Evolutionary conservation across 2,888 invertebrate species (phyloP).

Genomic region (Lithophane socia): DNA sequence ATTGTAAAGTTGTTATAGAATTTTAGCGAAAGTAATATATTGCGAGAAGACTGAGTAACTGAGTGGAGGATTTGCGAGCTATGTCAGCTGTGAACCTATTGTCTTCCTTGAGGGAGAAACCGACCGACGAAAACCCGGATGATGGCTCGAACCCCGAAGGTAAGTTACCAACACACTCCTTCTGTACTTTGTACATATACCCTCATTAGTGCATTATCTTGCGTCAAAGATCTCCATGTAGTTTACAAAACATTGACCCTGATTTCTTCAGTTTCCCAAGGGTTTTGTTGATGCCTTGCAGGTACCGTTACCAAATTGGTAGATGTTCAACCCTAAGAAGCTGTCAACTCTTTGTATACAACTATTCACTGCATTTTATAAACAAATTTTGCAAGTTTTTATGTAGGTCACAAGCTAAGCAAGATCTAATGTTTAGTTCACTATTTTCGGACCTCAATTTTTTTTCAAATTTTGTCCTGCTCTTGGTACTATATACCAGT

Average conservation of each 20-base stretch:
- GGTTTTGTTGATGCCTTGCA: conserved; percentile 33
- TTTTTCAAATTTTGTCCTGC: conserved; percentile 9
- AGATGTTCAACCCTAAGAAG: not conserved
- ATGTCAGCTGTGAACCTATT: conserved; percentile 90
- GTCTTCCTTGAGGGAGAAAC: conserved; percentile 89
- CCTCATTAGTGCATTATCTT: conserved; percentile 39
- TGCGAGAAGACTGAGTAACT: conserved; percentile 89
- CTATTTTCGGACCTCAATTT: conserved; percentile 1
- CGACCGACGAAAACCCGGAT: conserved; percentile 84
- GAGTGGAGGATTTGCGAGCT: conserved; percentile 85
- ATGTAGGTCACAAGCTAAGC: conserved; percentile 56
- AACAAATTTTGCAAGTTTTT: conserved; percentile 43
- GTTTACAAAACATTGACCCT: conserved; percentile 68
- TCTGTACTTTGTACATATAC: conserved; percentile 27
- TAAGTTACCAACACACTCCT: conserved; percentile 66
- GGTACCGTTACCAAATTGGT: conserved; percentile 17
- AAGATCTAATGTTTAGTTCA: conserved; percentile 15
- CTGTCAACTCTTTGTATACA: conserved; percentile 21
- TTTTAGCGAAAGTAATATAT: conserved; percentile 88
- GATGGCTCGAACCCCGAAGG: conserved; percentile 86
- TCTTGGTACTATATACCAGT: not conserved
- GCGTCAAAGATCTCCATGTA: conserved; percentile 34
- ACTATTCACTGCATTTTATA: conserved; percentile 21
- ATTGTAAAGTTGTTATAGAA: conserved; percentile 89
- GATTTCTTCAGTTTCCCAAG: conserved; percentile 48